A percentile compares a stretch with the other conserved stretches of the same genome.
Evolutionary conservation across 30 jellyfish, hydroid and myxozoan genomes (phyloP).

Genomic region (Turritopsis rubra): DNA sequence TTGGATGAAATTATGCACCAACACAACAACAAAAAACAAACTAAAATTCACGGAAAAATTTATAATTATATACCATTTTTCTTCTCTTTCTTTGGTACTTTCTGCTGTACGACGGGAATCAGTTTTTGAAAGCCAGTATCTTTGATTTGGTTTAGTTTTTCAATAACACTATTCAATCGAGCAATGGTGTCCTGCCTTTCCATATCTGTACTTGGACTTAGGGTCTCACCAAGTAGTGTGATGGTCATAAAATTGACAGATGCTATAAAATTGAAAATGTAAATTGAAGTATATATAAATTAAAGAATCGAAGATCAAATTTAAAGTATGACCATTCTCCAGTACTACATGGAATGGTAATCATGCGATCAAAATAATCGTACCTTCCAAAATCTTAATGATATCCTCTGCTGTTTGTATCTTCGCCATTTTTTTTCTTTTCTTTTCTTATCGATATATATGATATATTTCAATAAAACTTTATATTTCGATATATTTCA

Average conservation of each 20-base stretch:
- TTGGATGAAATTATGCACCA: too few relatives aligned
- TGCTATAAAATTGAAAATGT: conserved; percentile 36
- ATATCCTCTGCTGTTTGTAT: neutral
- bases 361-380: too few relatives aligned
- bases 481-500: too few relatives aligned
- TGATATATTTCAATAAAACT: too few relatives aligned
- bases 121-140: conserved; percentile 1
- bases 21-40: too few relatives aligned
- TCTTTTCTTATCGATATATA: too few relatives aligned
- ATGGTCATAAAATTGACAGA: conserved; percentile 45
- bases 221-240: conserved; percentile 54
- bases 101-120: neutral
- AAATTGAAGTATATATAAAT: neutral
- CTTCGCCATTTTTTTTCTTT: neutral
- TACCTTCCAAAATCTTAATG: neutral
- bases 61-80: neutral
- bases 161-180: conserved; percentile 40
- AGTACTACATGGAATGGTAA: too few relatives aligned
- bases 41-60: too few relatives aligned
- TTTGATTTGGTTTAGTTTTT: conserved; percentile 16
- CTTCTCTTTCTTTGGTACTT: neutral
- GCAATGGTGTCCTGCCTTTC: conserved; percentile 56
- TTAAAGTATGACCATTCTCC: neutral
- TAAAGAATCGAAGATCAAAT: too few relatives aligned
- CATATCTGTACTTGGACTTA: conserved; percentile 80